A percentile compares a stretch with the other conserved stretches of the same genome.
phyloP scores from a whole-genome alignment of 2,113 vertebrate species.

The Varanus salvator region DNA sequence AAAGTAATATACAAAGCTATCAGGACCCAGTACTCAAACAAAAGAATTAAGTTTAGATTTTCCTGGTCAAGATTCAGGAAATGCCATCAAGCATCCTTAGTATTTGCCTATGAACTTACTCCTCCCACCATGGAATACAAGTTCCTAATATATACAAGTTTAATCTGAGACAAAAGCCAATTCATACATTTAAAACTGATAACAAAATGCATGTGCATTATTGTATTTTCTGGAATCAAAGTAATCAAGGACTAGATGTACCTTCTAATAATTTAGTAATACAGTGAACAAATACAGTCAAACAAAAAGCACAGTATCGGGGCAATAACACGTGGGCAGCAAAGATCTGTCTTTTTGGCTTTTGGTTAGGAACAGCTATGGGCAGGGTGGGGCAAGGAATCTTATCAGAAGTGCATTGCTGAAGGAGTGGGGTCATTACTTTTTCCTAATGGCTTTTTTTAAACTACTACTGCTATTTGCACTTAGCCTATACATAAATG shows the following conservation, averaged over 20 bases:
- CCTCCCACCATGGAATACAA: not conserved
- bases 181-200: too few relatives aligned
- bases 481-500: not conserved
- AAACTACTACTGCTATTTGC: not conserved
- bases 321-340: not conserved
- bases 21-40: not conserved
- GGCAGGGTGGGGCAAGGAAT: too few relatives aligned
- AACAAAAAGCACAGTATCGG: not conserved
- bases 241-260: too few relatives aligned
- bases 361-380: too few relatives aligned
- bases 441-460: not conserved
- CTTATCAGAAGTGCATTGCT: too few relatives aligned
- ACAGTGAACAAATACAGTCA: not conserved
- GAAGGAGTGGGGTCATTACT: not conserved
- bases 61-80: not conserved
- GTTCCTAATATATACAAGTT: not conserved
- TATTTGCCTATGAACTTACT: not conserved
- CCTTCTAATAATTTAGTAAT: not conserved
- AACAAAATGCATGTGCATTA: too few relatives aligned
- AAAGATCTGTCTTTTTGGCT: too few relatives aligned
- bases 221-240: too few relatives aligned
- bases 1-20: not conserved
- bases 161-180: not conserved
- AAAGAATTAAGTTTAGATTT: not conserved
- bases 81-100: not conserved